phyloP scores from a whole-genome alignment of 1,140 invertebrate genomes.

The Berghia stephanieae region DNA sequence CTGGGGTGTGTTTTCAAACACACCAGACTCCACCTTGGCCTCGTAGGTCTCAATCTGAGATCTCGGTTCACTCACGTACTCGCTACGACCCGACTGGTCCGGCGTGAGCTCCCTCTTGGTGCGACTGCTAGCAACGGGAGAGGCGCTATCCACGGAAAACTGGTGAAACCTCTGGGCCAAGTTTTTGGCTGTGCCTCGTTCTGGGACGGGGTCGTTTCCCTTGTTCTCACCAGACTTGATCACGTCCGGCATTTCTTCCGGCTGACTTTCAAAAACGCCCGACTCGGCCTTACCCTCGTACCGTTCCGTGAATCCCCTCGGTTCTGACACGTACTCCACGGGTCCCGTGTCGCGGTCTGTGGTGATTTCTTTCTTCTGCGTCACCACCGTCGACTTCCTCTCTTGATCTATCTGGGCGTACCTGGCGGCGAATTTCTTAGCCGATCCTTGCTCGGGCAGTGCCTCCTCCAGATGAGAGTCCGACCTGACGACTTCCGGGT shows the following conservation, averaged over 20 bases:
- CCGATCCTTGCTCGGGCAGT: constrained; percentile 53
- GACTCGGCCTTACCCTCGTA: constrained; percentile 52
- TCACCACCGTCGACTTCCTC: constrained; percentile 34
- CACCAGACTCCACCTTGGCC: constrained; percentile 50
- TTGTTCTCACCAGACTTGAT: constrained; percentile 47
- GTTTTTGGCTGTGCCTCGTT: constrained; percentile 53
- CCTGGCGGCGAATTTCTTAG: constrained; percentile 54
- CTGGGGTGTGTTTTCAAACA: constrained; percentile 56
- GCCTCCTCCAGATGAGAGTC: constrained; percentile 32
- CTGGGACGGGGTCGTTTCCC: constrained; percentile 49
- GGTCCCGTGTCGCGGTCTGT: constrained; percentile 44
- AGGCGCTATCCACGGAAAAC: constrained; percentile 28
- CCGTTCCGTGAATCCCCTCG: constrained; percentile 41
- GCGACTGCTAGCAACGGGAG: background rate
- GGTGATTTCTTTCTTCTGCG: constrained; percentile 42
- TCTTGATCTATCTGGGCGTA: constrained; percentile 40
- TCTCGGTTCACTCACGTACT: constrained; percentile 56
- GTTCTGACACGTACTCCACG: constrained; percentile 58
- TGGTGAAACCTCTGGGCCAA: constrained; percentile 51
- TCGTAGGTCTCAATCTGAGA: constrained; percentile 44
- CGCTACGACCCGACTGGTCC: constrained; percentile 39
- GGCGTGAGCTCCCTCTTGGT: constrained; percentile 41
- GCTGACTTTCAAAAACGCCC: constrained; percentile 58
- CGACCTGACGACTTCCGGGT: constrained; percentile 36
- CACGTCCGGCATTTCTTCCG: constrained; percentile 43